Evolutionary conservation across 2,888 invertebrate genomes (phyloP), one percentile per base, ranked within the genome.

Genomic region (Noctua pronuba): DNA sequence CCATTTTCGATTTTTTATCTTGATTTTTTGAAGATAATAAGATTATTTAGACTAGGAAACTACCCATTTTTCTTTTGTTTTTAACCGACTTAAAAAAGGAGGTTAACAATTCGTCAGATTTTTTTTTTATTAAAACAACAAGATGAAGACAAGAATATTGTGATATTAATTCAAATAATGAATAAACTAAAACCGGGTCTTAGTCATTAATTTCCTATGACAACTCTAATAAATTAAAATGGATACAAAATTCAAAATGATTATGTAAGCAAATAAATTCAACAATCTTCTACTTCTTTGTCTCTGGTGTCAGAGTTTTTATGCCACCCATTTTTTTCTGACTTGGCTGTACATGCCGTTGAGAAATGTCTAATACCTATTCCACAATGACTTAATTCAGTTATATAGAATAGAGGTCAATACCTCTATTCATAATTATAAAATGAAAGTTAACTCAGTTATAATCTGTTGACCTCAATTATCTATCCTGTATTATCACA

Each of bases 401-500:
- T 73, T 24, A 55, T n/a, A n/a, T n/a, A 49, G 28, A 24, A 8
- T 8, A 24, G 49, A 28, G n/a, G n/a, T n/a, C n/a, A n/a, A n/a
- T n/a, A n/a, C 24, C 35, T 49, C 46, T 46, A 18, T 41, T 31
- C 46, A 49, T 66, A 52, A 79, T 41, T 65, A 46, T 46, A 49
- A 78, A 77, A 70, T 38, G 1, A 52, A 60, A 52, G 10, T 74
- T 49, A 35, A 82, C 46, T 75, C n/a, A 2, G n/a, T 82, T 52
- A 58, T 69, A 66, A 70, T 62, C 60, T 49, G 38, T 73, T 8
- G 41, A 72, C 35, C 67, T 49, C 70, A 73, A 68, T 84, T 77
- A 73, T 64, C 44, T 41, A 35, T 38, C 13, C 21, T 64, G 18
- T 52, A 21, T 35, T 69, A 79, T 18, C 16, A 49, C 44, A 41